Conservation (phyloP, 1,140 invertebrate genomes). For the Meteorus sp. region DNA sequence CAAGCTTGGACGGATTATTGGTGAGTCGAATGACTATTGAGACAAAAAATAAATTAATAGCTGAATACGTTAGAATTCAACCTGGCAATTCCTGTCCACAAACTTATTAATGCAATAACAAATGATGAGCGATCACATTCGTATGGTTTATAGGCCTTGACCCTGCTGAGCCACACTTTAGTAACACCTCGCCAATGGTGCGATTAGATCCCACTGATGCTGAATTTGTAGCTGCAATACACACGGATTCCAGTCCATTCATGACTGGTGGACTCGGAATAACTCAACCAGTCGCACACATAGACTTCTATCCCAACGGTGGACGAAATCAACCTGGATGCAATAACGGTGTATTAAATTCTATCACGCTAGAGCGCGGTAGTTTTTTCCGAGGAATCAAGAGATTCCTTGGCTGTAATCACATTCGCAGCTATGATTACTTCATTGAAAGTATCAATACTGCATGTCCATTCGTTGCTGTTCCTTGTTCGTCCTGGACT, state of each 20-base stretch:
- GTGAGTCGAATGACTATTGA: conserved; percentile 38
- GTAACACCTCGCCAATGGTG: conserved; percentile 77
- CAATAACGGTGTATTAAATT: conserved; percentile 69
- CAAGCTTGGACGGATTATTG: conserved; percentile 61
- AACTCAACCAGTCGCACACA: conserved; percentile 77
- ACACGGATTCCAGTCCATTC: conserved; percentile 82
- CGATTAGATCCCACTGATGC: conserved; percentile 84
- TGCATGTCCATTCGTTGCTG: conserved; percentile 72
- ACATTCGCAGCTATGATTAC: conserved; percentile 80
- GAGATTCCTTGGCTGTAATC: conserved; percentile 81
- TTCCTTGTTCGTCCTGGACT: conserved; percentile 78
- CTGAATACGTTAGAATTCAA: no score
- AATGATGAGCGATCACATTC: no score
- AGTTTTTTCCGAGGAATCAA: conserved; percentile 69
- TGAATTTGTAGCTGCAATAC: conserved; percentile 83
- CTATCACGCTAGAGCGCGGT: conserved; percentile 67
- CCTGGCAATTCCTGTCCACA: no score
- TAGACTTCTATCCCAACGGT: conserved; percentile 90
- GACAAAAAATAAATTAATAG: no score
- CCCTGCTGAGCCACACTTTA: conserved; percentile 91
- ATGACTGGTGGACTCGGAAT: conserved; percentile 82
- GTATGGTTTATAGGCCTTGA: no score
- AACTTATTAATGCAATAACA: no score
- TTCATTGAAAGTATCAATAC: conserved; percentile 84
- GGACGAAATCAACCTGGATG: conserved; percentile 86